Evolutionary conservation across 1,140 invertebrate species (phyloP).

Genomic region (Onthophagus taurus): DNA sequence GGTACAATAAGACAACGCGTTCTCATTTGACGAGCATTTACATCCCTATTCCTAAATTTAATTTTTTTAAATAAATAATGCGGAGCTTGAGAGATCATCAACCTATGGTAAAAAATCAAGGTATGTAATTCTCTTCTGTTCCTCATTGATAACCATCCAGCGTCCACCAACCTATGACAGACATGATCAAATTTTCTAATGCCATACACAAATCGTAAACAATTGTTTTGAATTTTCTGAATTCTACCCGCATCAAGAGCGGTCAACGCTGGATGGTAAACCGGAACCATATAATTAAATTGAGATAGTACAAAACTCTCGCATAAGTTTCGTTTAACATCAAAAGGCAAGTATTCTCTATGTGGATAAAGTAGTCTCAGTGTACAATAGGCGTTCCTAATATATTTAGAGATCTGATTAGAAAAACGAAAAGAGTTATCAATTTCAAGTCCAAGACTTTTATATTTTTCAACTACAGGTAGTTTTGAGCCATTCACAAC

Average conservation of each 20-base stretch:
- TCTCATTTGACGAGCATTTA: too few relatives aligned
- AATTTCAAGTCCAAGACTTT: constrained; percentile 1
- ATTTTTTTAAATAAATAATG: too few relatives aligned
- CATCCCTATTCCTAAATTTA: too few relatives aligned
- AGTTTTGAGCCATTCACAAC: too few relatives aligned
- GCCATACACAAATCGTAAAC: constrained; percentile 2
- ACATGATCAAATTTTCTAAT: constrained; percentile 10
- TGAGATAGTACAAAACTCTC: constrained; percentile 5
- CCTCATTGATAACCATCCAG: constrained; percentile 1
- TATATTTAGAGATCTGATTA: background rate
- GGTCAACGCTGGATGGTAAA: constrained; percentile 2
- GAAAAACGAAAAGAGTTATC: constrained; percentile 3
- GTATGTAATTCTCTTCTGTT: too few relatives aligned
- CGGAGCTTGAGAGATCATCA: too few relatives aligned
- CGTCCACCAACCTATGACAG: constrained; percentile 2
- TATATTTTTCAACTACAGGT: constrained; percentile 3
- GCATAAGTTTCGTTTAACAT: constrained; percentile 3
- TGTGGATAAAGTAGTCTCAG: constrained; percentile 6
- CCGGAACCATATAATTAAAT: constrained; percentile 5
- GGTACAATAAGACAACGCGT: too few relatives aligned
- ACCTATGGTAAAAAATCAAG: too few relatives aligned
- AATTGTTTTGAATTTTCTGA: constrained; percentile 8
- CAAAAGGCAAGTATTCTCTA: constrained; percentile 1
- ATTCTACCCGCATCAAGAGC: background rate
- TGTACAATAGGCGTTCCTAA: constrained; percentile 6